Evolutionary conservation across 2,113 vertebrate genomes (phyloP).

Genomic region (Myiagra hebetior): DNA sequence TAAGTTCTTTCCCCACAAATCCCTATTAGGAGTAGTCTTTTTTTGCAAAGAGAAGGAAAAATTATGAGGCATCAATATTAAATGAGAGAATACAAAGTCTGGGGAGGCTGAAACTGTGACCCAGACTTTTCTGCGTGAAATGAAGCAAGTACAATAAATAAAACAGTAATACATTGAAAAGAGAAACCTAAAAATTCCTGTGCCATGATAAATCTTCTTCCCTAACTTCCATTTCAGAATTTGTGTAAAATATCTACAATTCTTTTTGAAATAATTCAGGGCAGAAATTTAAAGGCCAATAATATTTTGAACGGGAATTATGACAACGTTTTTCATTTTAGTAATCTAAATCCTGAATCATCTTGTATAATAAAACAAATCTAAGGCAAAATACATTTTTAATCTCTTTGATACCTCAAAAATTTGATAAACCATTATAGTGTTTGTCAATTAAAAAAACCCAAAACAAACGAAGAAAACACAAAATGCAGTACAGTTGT

Average conservation of each 20-base stretch:
- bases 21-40: background rate
- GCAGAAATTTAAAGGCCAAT: background rate
- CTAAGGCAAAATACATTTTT: background rate
- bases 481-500: background rate
- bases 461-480: background rate
- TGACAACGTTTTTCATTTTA: background rate
- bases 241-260: background rate
- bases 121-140: background rate
- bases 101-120: background rate
- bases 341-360: background rate
- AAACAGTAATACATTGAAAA: background rate
- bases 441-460: background rate
- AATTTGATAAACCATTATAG: background rate
- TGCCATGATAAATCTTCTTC: background rate
- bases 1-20: background rate
- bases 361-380: background rate
- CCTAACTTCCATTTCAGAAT: background rate
- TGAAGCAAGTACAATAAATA: background rate
- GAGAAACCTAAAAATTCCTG: background rate
- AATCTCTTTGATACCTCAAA: background rate
- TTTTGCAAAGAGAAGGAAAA: background rate
- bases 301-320: background rate
- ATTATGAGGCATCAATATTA: background rate
- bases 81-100: background rate
- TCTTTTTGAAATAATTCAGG: background rate